Evolutionary conservation across 2,888 invertebrate species (phyloP).

Genomic region (Gisinianus flammeolus): DNA sequence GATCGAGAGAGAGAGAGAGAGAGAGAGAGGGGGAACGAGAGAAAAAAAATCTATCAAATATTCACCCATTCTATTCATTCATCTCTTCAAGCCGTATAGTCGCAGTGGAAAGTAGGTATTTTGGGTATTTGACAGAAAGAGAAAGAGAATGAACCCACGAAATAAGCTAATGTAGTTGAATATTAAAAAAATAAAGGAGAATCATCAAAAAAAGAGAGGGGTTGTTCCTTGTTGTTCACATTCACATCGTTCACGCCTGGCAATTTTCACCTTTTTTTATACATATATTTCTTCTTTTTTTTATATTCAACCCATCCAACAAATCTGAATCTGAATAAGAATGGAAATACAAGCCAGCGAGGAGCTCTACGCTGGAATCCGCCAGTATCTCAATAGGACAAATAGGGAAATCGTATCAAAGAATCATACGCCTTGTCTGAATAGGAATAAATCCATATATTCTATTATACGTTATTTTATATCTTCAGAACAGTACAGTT

Average conservation of each 20-base stretch:
- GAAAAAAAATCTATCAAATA: slow-evolving; percentile 53
- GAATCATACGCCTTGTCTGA: slow-evolving; percentile 30
- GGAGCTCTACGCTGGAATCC: slow-evolving; percentile 5
- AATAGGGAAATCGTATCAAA: slow-evolving; percentile 40
- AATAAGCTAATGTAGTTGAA: slow-evolving; percentile 5
- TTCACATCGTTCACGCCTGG: slow-evolving; percentile 59
- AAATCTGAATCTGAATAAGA: slow-evolving; percentile 36
- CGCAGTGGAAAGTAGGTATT: too few relatives aligned
- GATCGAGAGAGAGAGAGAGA: too few relatives aligned
- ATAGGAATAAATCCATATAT: not conserved
- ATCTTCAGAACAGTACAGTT: too few relatives aligned
- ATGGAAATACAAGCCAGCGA: not conserved
- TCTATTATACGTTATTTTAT: not conserved
- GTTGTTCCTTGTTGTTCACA: slow-evolving; percentile 12
- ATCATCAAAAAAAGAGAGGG: slow-evolving; percentile 27
- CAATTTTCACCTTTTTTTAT: slow-evolving; percentile 56
- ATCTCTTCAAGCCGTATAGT: slow-evolving; percentile 16
- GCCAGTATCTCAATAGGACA: slow-evolving; percentile 16
- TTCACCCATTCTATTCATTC: slow-evolving; percentile 48
- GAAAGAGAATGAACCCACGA: not conserved
- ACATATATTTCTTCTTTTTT: slow-evolving; percentile 28
- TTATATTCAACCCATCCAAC: slow-evolving; percentile 41
- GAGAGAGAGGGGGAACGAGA: too few relatives aligned
- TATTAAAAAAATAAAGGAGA: slow-evolving; percentile 33
- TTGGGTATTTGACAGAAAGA: not conserved